Conservation (phyloP, 2,113 vertebrate genomes). For the Platichthys flesus region DNA sequence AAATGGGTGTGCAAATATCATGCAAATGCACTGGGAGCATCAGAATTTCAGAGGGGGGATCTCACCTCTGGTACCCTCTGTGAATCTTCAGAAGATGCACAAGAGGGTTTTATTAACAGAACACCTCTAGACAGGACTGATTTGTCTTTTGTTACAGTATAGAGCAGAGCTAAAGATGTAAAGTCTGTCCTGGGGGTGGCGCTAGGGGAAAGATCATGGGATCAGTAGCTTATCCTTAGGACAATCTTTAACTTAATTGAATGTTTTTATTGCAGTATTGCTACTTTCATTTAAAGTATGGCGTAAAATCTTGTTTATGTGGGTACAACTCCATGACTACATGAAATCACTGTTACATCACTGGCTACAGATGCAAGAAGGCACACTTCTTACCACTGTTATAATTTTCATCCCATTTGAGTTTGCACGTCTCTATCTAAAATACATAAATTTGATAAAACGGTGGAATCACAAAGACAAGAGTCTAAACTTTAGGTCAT, state of each 20-base stretch:
- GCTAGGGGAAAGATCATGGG: too few species aligned
- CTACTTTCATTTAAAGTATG: neutral
- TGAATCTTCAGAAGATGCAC: constrained; percentile 17
- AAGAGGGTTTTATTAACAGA: neutral
- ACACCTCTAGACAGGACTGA: too few species aligned
- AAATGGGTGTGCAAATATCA: constrained; percentile 51
- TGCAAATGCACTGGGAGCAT: constrained; percentile 36
- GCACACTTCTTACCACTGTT: neutral
- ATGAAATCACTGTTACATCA: neutral
- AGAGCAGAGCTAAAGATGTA: neutral
- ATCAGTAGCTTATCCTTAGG: too few species aligned
- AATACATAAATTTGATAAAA: neutral
- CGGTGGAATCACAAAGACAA: neutral
- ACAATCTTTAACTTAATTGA: too few species aligned
- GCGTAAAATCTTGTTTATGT: neutral
- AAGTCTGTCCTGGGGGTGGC: too few species aligned
- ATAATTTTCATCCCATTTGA: neutral
- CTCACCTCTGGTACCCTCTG: constrained; percentile 41
- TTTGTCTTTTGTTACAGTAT: neutral
- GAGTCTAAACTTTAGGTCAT: neutral
- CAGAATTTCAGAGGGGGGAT: constrained; percentile 38
- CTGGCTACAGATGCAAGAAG: neutral
- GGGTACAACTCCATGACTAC: neutral
- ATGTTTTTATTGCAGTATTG: too few species aligned
- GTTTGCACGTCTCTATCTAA: neutral